Evolutionary conservation across 2,797 vertebrate species (phyloP).

Genomic region (Falco columbarius): DNA sequence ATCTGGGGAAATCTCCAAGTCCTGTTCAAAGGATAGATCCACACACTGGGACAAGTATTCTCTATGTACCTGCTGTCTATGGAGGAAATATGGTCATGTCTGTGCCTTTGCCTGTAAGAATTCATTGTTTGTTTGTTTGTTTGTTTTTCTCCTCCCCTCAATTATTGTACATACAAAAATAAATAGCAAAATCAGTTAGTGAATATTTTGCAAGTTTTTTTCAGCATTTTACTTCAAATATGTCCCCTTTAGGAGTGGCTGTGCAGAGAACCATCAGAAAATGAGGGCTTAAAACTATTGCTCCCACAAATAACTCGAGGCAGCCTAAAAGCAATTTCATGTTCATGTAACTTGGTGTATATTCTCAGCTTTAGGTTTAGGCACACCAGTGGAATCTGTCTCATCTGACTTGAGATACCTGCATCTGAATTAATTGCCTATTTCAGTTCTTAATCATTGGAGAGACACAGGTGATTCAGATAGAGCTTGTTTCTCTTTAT

Average conservation of each 20-base stretch:
- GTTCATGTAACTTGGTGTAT: background rate
- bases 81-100: constrained; percentile 99
- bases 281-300: background rate
- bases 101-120: constrained; percentile 95
- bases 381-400: background rate
- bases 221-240: background rate
- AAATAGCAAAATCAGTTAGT: background rate
- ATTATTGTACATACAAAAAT: background rate
- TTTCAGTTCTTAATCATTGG: constrained; percentile 34
- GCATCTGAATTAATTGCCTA: constrained; percentile 15
- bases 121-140: background rate
- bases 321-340: constrained; percentile 43
- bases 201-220: background rate
- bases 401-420: constrained; percentile 23
- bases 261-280: background rate
- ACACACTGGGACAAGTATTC: constrained; percentile 95
- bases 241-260: background rate
- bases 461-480: background rate
- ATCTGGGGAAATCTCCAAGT: constrained; percentile 95
- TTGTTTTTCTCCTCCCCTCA: background rate
- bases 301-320: background rate
- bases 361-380: background rate
- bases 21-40: constrained; percentile 98
- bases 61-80: constrained; percentile 97
- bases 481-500: constrained; percentile 10